These are phyloP conservation scores for Sorex fumeus DNA, from an alignment of 2,113 vertebrate genomes.

Conservation along the genomic window DNA sequence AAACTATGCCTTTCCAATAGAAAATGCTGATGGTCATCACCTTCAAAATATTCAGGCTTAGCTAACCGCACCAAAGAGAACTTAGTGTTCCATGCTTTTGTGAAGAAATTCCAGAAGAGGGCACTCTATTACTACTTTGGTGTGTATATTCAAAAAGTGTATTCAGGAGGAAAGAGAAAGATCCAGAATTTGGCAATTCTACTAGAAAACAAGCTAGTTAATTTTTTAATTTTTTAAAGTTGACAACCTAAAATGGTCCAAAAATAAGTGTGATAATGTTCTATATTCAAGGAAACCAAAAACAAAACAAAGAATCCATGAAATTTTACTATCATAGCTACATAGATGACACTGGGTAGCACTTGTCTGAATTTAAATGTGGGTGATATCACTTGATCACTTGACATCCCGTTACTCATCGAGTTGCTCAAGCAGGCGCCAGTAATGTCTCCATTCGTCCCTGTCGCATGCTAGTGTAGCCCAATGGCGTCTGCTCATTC, in stretches of 20 bases:
- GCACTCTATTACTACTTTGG: background rate
- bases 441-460: no score
- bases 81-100: background rate
- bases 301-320: background rate
- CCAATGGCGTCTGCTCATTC: no score
- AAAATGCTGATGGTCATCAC: background rate
- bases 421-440: no score
- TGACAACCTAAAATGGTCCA: background rate
- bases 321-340: background rate
- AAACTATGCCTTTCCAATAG: constrained; percentile 25
- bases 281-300: constrained; percentile 6
- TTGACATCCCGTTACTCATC: no score
- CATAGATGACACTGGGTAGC: background rate
- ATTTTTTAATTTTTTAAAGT: background rate
- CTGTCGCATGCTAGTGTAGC: no score
- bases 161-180: background rate
- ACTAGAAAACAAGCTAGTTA: background rate
- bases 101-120: background rate
- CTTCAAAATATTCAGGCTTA: background rate
- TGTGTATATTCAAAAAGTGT: background rate
- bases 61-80: background rate
- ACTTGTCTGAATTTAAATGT: background rate
- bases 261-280: background rate
- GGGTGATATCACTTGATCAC: no score
- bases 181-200: constrained; percentile 5